Evolutionary conservation across 2,113 vertebrate genomes (phyloP).

Genomic region (Petaurus breviceps): DNA sequence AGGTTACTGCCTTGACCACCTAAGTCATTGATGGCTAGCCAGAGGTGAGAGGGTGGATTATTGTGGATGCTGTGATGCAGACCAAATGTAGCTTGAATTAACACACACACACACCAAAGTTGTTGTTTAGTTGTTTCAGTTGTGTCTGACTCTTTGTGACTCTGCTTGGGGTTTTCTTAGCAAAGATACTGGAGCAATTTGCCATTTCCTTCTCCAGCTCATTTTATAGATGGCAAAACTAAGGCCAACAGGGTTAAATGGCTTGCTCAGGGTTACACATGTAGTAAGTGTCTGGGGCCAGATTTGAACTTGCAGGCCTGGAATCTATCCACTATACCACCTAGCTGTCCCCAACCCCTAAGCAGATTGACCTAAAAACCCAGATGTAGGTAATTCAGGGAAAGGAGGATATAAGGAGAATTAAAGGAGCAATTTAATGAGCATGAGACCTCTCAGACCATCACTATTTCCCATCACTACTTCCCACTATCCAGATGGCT

Average conservation of each 20-base stretch:
- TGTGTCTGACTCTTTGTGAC: neutral
- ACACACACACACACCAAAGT: neutral
- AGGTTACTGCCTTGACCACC: neutral
- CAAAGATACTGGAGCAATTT: neutral
- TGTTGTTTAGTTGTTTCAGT: neutral
- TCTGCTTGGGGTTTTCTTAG: neutral
- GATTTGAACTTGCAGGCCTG: neutral
- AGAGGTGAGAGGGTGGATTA: neutral
- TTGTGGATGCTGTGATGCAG: neutral
- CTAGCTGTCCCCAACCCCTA: neutral
- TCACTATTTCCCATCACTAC: neutral
- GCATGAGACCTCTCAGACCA: neutral
- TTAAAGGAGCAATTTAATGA: neutral
- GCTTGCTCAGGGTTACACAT: neutral
- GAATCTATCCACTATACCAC: neutral
- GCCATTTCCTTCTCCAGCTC: neutral
- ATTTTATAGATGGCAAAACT: neutral
- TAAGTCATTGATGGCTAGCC: neutral
- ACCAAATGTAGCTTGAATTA: neutral
- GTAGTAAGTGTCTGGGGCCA: constrained; percentile 32
- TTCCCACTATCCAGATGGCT: neutral
- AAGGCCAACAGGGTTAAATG: neutral
- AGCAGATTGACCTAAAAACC: neutral
- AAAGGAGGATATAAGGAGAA: neutral
- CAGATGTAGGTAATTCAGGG: neutral